These are phyloP conservation scores for Entomobrya multifasciata DNA, from an alignment of 2,888 invertebrate genomes.

Conservation along the genomic window DNA sequence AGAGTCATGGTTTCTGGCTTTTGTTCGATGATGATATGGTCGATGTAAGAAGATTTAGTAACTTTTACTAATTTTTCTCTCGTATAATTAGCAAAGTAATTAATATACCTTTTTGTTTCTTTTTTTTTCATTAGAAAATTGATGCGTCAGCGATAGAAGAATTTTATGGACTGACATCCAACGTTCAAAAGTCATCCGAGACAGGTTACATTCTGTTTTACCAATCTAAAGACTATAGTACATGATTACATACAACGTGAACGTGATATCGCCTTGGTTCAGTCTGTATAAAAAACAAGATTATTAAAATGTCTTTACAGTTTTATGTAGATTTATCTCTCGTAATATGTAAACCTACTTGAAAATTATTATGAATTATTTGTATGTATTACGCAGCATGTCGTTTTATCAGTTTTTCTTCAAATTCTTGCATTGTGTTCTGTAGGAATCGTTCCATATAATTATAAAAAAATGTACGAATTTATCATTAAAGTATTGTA, in stretches of 20 bases:
- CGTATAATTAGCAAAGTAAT: too few relatives aligned
- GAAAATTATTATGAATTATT: too few relatives aligned
- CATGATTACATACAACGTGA: constrained; percentile 70
- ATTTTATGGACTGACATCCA: constrained; percentile 99
- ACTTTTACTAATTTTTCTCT: too few relatives aligned
- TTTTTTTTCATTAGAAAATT: constrained; percentile 91
- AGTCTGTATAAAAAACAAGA: too few relatives aligned
- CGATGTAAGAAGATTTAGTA: constrained; percentile 95
- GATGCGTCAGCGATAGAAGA: constrained; percentile 99
- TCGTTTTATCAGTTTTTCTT: constrained; percentile 3
- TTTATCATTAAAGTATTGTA: too few relatives aligned
- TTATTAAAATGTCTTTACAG: not conserved
- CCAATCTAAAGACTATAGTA: constrained; percentile 89
- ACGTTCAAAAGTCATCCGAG: constrained; percentile 99
- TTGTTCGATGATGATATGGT: constrained; percentile 99
- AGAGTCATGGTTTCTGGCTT: constrained; percentile 99
- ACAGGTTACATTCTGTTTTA: constrained; percentile 99
- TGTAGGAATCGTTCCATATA: not conserved
- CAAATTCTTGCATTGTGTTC: not conserved
- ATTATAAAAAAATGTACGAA: too few relatives aligned
- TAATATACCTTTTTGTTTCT: not conserved
- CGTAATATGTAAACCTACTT: too few relatives aligned
- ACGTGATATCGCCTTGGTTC: constrained; percentile 56
- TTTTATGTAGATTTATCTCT: not conserved
- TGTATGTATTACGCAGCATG: too few relatives aligned